Base-by-base conservation (phyloP, 2,888 invertebrate genomes). In the Thyatira batis region DNA sequence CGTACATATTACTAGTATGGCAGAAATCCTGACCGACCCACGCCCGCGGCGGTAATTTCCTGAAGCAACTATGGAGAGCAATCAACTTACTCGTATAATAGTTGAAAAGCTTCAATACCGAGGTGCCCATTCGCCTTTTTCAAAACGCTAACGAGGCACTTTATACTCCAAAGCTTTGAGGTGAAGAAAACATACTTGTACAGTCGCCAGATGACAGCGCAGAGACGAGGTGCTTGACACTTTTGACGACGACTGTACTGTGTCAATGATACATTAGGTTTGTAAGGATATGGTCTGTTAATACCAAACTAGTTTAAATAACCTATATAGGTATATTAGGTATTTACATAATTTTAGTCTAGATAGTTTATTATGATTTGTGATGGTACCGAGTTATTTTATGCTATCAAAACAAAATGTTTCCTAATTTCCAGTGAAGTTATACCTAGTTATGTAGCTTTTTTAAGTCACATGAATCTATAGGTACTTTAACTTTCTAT, bases 91-190 rank as follows among this genome's bases (percentile, higher is more conserved):
- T 72, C 71, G 69, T 69, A 73, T 78, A 82, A 80, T 73, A 67
- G 73, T 62, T 78, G 76, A 82, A 82, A 80, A 75, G 77, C 71
- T 66, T 64, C 70, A 55, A 56, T 65, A 70, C 66, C 59, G 63
- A 67, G 57, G 59, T 58, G 59, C 57, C 67, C 65, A 72, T 79
- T 75, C 68, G 74, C 77, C 79, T 82, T 82, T 84, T 82, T 80
- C 78, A 82, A 84, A 82, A 81, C 82, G 66, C 85, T 87, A 87
- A 87, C 83, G 87, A 87, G 84, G 76, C 76, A 82, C 82, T 84
- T 76, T 73, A 73, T 67, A 71, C 68, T 62, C 54, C 60, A 63
- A 57, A 67, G 63, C 75, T 71, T 61, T 60, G 53, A 65, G 61
- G 51, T 28, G 62, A 65, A 65, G 62, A 71, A 65, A 72, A 48